Evolutionary conservation across 2,113 vertebrate species (phyloP).

Genomic region (Speoplatyrhinus poulsoni): DNA sequence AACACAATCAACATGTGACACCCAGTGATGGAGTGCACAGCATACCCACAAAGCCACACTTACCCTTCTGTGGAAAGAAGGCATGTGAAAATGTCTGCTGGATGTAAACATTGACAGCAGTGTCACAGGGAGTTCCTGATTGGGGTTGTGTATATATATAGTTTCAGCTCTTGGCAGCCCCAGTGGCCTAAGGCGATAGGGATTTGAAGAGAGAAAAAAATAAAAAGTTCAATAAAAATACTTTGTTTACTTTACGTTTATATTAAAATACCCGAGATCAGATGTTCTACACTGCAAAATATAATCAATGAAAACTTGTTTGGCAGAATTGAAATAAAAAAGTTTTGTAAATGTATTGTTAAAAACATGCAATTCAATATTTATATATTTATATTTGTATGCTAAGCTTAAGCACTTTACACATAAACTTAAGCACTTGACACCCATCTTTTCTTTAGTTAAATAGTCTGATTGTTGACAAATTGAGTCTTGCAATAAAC

Average conservation of each 20-base stretch:
- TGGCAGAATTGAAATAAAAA: no score
- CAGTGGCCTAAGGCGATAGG: conserved; percentile 79
- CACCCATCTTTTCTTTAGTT: no score
- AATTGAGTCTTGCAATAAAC: no score
- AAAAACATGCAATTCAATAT: no score
- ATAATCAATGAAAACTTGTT: no score
- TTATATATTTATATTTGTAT: no score
- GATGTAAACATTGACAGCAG: conserved; percentile 94
- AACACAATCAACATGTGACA: background rate
- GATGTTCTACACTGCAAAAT: background rate
- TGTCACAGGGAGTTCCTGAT: conserved; percentile 88
- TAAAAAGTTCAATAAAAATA: background rate
- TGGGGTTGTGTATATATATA: conserved; percentile 92
- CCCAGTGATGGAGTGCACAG: background rate
- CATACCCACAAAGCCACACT: conserved; percentile 53
- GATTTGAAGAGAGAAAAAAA: conserved; percentile 15
- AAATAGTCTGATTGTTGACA: no score
- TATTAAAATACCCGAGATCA: background rate
- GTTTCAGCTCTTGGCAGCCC: conserved; percentile 90
- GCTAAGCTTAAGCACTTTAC: no score
- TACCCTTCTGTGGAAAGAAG: conserved; percentile 91
- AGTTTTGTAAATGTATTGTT: no score
- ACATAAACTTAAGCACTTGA: no score
- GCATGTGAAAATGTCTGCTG: conserved; percentile 93
- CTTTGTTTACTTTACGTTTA: background rate